Conservation (phyloP, 2,888 invertebrate species). For the Lasioglossum figueresi region DNA sequence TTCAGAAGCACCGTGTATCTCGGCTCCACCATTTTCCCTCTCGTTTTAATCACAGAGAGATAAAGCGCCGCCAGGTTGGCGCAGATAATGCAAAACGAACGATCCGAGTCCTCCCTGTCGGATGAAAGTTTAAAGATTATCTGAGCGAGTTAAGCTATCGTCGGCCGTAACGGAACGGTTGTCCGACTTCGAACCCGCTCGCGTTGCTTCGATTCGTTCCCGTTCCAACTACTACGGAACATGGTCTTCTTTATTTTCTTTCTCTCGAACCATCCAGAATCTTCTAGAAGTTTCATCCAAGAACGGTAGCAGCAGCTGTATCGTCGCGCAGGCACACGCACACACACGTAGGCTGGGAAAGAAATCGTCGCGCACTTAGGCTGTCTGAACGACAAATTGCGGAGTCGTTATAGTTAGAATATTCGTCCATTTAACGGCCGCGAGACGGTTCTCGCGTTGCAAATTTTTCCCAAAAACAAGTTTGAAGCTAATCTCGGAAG, state of each 20-base stretch:
- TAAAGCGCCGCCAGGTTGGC: constrained; percentile 20
- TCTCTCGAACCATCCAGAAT: neutral
- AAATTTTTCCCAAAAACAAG: neutral
- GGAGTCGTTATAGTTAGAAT: constrained; percentile 39
- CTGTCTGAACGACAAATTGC: constrained; percentile 24
- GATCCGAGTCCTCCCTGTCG: neutral
- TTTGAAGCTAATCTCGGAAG: neutral
- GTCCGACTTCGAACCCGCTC: neutral
- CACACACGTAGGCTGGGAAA: neutral
- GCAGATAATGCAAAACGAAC: constrained; percentile 16
- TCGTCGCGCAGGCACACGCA: neutral
- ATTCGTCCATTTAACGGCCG: constrained; percentile 24
- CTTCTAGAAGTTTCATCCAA: neutral
- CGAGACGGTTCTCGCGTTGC: neutral
- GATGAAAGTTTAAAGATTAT: constrained; percentile 32
- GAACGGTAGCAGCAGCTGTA: neutral
- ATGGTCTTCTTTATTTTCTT: neutral
- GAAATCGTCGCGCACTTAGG: constrained; percentile 13
- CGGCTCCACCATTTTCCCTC: neutral
- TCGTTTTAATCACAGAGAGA: constrained; percentile 18
- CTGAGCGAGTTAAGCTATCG: constrained; percentile 16
- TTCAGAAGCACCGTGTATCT: neutral
- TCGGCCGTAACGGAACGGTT: neutral
- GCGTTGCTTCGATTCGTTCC: neutral
- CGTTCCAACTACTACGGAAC: neutral